Evolutionary conservation across 2,888 invertebrate genomes (phyloP), one percentile per base, ranked within the genome.

Genomic region (Fragum fragum): DNA sequence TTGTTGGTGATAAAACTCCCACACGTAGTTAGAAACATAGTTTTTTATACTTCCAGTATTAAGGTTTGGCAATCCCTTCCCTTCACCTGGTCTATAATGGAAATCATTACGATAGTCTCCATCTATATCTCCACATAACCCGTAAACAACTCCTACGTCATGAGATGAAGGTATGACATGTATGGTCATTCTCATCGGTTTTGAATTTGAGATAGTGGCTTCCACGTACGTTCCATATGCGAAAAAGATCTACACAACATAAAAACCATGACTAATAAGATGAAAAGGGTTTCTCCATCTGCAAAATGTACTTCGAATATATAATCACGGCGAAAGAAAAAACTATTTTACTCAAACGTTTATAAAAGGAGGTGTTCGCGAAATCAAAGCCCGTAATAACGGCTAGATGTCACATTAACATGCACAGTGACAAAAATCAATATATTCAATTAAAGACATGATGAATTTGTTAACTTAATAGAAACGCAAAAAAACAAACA

Each of bases 151-250:
- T 6, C 28, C 9, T 9, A 26, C 9, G 28, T 59, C 59, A 59
- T 59, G 23, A 7, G 59, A 59, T 5, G 59, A 59, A 6, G 59
- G 59, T 11, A 59, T 26, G 5, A 59, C 18, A 11, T 59, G 26
- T 59, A 18, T 18, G 18, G 23, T 59, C 6, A 55, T n/a, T 16
- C 55, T 55, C 14, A 16, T n/a, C 55, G 6, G 11, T n/a, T 16
- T 11, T 16, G 6, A 11, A 14, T 26, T 7, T 26, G 5, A 6
- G 6, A 59, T 9, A 9, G 59, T 59, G 23, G 29, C 28, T 6
- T 59, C 26, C 23, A 59, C 59, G 18, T 59, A 59, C 9, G 59
- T 59, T 9, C 59, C 59, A 28, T 59, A 59, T 18, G 59, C 59
- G 21, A 59, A 59, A 28, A 59, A 59, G 28, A 59, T 59, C 59